Evolutionary conservation across 2,888 invertebrate genomes (phyloP), one percentile per base, ranked within the genome.

Genomic region (Syritta pipiens): DNA sequence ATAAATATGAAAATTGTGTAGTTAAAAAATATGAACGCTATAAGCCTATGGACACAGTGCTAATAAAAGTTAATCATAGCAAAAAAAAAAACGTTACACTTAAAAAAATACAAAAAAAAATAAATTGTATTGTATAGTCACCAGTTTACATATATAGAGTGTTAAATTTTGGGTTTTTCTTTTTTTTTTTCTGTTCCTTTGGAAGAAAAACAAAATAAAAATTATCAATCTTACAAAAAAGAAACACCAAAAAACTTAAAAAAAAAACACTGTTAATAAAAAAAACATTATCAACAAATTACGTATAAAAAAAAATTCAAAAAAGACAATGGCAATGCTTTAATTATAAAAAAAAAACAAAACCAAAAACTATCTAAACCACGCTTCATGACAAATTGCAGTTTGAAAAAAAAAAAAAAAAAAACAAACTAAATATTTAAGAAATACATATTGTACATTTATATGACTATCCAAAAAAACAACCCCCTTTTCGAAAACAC

Each of bases 371-470:
- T 62, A 69, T 76, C 42, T 28, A 68, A 55, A 48, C 48, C 53
- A 75, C 63, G 81, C 82, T 81, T 81, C 71, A 12, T 65, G 14
- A 67, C 42, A 82, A 67, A 60, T 28, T 65, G 19, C 59, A 59
- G 46, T 71, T 71, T 53, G 57, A 32, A 69, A 32, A 68, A 44
- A 19, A 53, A 60, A 37, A 46, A 42, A 51, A 12, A 44, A 55
- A 22, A 6, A 62, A 48, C 20, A 81, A 55, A 72, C 65, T 30
- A 28, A n/a, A 40, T 82, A 82, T 85, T 83, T 84, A 85, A 84
- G 82, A 85, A 83, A 85, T 83, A 85, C 85, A 86, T 82, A 49
- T 55, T 49, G 51, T 9, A 30, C 20, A 57, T 40, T n/a, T 5
- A 40, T 20, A 46, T 53, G 10, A 67, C 28, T 49, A 75, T 55